Evolutionary conservation across 2,113 vertebrate genomes (phyloP), one percentile per base, ranked within the genome.

Genomic region (Crotalus viridis): DNA sequence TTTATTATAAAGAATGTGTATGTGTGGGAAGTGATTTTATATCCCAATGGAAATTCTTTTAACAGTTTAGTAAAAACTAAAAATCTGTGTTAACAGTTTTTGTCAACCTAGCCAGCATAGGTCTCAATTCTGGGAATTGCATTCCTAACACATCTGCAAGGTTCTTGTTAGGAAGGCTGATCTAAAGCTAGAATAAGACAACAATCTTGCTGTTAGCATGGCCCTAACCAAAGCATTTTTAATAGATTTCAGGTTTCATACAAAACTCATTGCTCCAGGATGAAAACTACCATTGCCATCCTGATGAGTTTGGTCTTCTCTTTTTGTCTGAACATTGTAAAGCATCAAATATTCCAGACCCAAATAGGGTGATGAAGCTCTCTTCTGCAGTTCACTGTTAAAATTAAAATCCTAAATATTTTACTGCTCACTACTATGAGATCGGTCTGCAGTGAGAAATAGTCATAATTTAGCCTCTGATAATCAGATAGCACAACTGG

Each of bases 51-150:
- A 56, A 93, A 93, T 57, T 4, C 13, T 55, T 89, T 21, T 95
- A 92, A 89, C 56, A 81, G 91, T 92, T 90, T 93, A 93, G 91
- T 93, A 94, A 93, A 81, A 56, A 95, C 89, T 93, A 93, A 54
- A 93, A 96, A 89, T 89, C 92, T 51, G 93, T 94, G 91, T 86
- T 55, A 93, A 95, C 13, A 87, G 81, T 26, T 9, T 64, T 64
- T 17, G 17, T 43, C 33, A 81, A 43, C 74, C n/a, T 81, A 81
- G 17, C 33, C 33, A 81, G 33, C 15, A 81, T 39, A 43, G 74
- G 74, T 43, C 19, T 81, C 74, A 81, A 19, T 81, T 43, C 74
- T 81, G 74, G 74, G 74, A 81, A 43, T 81, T 81, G 17, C 17
- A 43, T 39, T 81, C 17, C 3, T 81, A 81, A 81, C 33, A 81